Conservation (phyloP, 2,888 invertebrate genomes). For the Dynastes tityus region DNA sequence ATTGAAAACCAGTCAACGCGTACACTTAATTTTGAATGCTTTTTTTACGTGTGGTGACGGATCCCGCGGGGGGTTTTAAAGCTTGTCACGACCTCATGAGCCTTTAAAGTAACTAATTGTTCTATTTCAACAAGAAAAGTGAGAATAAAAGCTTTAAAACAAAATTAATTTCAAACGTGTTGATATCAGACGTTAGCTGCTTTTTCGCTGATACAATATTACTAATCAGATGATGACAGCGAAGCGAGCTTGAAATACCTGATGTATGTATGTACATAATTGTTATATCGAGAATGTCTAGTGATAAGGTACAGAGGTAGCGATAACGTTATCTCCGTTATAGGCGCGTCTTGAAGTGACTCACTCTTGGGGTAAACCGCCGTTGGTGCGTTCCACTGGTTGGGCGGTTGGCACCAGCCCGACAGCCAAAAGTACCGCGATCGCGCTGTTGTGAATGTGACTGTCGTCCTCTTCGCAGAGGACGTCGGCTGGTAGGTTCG, state of each 20-base stretch:
- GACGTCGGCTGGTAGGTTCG: conserved; percentile 61
- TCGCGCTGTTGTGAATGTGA: conserved; percentile 64
- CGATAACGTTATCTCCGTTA: conserved; percentile 34
- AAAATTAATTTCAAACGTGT: not conserved
- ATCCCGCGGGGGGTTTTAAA: too few species aligned
- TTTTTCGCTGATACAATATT: not conserved
- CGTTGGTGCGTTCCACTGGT: conserved; percentile 56
- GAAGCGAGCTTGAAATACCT: not conserved
- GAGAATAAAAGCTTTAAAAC: too few species aligned
- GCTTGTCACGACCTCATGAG: too few species aligned
- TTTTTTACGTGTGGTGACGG: too few species aligned
- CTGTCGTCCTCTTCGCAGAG: conserved; percentile 60
- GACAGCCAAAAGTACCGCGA: conserved; percentile 73
- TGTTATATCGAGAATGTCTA: conserved; percentile 8
- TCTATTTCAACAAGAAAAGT: too few species aligned
- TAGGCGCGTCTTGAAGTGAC: conserved; percentile 56
- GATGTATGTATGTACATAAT: not conserved
- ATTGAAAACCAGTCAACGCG: too few species aligned
- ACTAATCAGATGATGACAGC: not conserved
- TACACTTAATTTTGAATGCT: too few species aligned
- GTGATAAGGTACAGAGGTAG: conserved; percentile 4
- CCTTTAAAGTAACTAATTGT: too few species aligned
- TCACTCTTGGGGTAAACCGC: conserved; percentile 70
- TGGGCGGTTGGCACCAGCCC: conserved; percentile 71
- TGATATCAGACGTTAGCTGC: too few species aligned